Evolutionary conservation across 2,888 invertebrate genomes (phyloP).

Genomic region (Abscondita cerata): DNA sequence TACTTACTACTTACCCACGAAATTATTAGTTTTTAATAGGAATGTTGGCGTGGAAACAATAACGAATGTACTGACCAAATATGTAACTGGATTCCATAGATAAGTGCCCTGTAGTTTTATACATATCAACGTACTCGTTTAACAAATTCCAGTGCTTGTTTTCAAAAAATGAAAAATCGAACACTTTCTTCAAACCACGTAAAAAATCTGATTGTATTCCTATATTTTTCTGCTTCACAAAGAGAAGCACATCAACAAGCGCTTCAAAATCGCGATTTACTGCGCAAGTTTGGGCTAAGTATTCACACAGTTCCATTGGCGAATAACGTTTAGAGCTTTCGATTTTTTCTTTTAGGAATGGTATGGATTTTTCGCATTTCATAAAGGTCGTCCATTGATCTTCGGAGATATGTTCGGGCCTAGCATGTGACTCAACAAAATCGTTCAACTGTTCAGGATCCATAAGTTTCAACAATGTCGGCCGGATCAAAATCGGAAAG

Average conservation of each 20-base stretch:
- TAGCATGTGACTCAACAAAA: constrained; percentile 5
- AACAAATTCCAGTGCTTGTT: background rate
- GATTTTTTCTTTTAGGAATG: constrained; percentile 15
- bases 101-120: background rate
- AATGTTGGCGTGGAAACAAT: background rate
- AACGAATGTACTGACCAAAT: background rate
- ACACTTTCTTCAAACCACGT: background rate
- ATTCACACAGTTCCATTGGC: background rate
- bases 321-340: background rate
- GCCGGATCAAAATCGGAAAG: background rate
- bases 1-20: background rate
- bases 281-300: constrained; percentile 17
- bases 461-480: constrained; percentile 11
- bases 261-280: constrained; percentile 15
- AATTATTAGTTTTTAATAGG: background rate
- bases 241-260: background rate
- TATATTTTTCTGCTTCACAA: background rate
- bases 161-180: background rate
- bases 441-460: constrained; percentile 1
- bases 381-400: constrained; percentile 10
- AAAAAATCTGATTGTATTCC: background rate
- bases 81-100: background rate
- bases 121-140: background rate
- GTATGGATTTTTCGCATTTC: constrained; percentile 13
- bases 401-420: constrained; percentile 1